These are phyloP conservation scores for Propsilocerus akamusi DNA, from an alignment of 1,140 invertebrate species.

Conservation along the genomic window DNA sequence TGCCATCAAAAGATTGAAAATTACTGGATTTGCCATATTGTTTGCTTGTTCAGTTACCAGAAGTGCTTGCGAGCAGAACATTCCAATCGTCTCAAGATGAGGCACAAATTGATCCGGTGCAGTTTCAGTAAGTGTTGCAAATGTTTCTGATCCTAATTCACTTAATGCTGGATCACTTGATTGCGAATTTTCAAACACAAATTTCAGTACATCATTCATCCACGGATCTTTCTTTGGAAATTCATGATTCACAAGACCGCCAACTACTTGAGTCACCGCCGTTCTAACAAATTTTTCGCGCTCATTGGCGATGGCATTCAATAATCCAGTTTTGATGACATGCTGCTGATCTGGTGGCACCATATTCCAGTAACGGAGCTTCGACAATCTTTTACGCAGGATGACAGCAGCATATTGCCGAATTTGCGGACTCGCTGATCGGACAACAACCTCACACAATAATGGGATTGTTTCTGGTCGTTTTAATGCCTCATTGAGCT, in stretches of 20 bases:
- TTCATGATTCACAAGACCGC: conserved; percentile 51
- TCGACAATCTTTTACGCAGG: conserved; percentile 35
- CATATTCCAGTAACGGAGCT: conserved; percentile 38
- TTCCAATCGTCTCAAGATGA: conserved; percentile 18
- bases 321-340: conserved; percentile 32
- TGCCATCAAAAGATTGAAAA: conserved; percentile 15
- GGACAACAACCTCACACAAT: conserved; percentile 35
- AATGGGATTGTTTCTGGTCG: conserved; percentile 33
- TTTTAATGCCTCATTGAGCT: conserved; percentile 41
- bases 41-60: conserved; percentile 12
- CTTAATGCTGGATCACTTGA: conserved; percentile 16
- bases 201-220: conserved; percentile 45
- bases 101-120: conserved; percentile 21
- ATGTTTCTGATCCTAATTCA: conserved; percentile 20
- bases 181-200: conserved; percentile 26
- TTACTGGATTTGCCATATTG: conserved; percentile 15
- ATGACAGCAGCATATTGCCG: conserved; percentile 47
- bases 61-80: conserved; percentile 13
- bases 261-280: conserved; percentile 42
- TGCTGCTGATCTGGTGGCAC: conserved; percentile 29
- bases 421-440: conserved; percentile 34
- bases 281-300: conserved; percentile 40
- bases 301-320: conserved; percentile 36
- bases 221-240: conserved; percentile 36
- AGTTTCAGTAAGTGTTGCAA: conserved; percentile 15